Percentiles rank a stretch among this genome's conserved stretches.
Evolutionary conservation across 2,113 vertebrate species (phyloP).

Genomic region (Proterorhinus semilunaris): DNA sequence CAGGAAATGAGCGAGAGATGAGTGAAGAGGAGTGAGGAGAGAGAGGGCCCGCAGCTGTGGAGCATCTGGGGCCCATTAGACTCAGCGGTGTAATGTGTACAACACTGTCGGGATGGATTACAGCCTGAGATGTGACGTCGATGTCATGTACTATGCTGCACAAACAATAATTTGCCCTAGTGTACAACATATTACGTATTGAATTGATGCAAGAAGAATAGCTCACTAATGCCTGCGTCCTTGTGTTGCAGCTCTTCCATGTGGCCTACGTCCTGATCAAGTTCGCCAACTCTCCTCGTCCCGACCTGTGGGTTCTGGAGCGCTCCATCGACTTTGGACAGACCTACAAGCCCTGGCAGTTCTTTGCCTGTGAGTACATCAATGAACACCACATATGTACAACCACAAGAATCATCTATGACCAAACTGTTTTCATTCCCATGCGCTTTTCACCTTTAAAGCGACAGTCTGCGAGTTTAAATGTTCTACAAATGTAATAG

Average conservation of each 20-base stretch:
- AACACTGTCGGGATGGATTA: background rate
- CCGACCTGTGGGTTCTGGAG: conserved; percentile 97
- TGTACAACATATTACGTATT: background rate
- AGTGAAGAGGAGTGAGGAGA: background rate
- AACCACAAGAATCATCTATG: background rate
- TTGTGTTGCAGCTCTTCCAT: conserved; percentile 86
- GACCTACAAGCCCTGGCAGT: conserved; percentile 95
- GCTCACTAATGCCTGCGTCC: background rate
- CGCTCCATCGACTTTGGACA: conserved; percentile 87
- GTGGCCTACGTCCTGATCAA: conserved; percentile 97
- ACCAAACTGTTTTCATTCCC: no score
- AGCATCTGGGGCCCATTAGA: conserved; percentile 40
- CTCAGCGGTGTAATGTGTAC: background rate
- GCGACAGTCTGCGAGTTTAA: no score
- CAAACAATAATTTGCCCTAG: no score
- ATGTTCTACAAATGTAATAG: no score
- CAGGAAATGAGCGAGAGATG: conserved; percentile 46
- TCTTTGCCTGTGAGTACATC: conserved; percentile 91
- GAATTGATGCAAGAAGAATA: background rate
- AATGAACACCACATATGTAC: background rate
- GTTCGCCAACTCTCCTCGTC: conserved; percentile 96
- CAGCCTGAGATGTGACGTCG: background rate
- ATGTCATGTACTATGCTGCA: background rate
- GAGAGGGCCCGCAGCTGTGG: background rate
- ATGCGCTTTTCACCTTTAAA: no score